Conservation (phyloP, 2,113 vertebrate genomes). For the Alectura lathami region DNA sequence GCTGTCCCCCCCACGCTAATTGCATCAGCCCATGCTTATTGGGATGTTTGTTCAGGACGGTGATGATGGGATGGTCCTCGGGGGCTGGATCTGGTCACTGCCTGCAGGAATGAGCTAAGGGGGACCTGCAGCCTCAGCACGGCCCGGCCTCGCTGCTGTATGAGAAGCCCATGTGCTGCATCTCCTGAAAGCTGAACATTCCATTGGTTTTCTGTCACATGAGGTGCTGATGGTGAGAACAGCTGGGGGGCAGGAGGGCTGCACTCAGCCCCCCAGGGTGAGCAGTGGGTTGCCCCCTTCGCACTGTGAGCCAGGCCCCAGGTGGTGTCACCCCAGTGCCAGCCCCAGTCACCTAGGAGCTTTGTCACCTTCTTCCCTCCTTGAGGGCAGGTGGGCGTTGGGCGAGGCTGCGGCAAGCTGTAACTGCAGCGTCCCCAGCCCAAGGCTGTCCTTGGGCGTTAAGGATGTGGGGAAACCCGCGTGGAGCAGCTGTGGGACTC, state of each 20-base stretch:
- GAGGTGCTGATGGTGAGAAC: neutral
- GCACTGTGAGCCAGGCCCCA: neutral
- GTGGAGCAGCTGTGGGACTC: neutral
- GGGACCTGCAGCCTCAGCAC: neutral
- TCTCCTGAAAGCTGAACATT: neutral
- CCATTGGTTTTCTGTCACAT: neutral
- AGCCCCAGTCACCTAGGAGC: neutral
- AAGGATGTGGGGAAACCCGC: neutral
- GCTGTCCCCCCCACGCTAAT: slow-evolving; percentile 34
- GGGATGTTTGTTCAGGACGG: slow-evolving; percentile 51
- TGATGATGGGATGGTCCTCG: neutral
- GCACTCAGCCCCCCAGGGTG: neutral
- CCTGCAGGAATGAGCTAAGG: slow-evolving; percentile 7
- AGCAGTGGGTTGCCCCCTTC: neutral
- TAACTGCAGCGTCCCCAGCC: neutral
- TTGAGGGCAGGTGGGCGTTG: neutral
- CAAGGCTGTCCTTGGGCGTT: neutral
- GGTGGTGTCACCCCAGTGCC: neutral
- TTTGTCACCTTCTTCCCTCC: neutral
- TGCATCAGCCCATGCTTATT: slow-evolving; percentile 57
- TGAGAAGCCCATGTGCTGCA: neutral
- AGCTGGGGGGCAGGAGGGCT: neutral
- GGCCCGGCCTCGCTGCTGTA: neutral
- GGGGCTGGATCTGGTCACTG: neutral
- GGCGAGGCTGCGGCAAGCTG: neutral